These are phyloP conservation scores for Aurelia aurita DNA, from an alignment of 30 jellyfish, hydroid and myxozoan species.

Conservation along the genomic window DNA sequence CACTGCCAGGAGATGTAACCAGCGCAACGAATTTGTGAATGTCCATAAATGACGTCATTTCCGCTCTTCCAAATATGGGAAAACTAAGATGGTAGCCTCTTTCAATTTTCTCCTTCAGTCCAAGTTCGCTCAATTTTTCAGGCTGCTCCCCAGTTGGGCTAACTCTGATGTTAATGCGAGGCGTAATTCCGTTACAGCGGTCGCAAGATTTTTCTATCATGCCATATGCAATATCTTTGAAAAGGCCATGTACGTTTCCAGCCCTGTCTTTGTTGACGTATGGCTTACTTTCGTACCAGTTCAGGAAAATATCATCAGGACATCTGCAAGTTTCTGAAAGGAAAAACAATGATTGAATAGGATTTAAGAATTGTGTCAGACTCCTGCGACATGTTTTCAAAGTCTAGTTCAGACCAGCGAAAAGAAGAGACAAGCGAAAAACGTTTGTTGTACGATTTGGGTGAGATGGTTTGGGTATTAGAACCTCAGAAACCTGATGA, in stretches of 20 bases:
- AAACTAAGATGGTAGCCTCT: conserved; percentile 52
- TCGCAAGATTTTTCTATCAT: conserved; percentile 60
- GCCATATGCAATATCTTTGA: conserved; percentile 25
- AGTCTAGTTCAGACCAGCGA: too few relatives aligned
- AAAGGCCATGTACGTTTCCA: conserved; percentile 50
- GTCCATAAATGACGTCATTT: conserved; percentile 37
- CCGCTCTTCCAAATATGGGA: conserved; percentile 76
- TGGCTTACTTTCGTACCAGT: conserved; percentile 62
- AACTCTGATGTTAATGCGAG: conserved; percentile 25
- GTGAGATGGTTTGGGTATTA: too few relatives aligned
- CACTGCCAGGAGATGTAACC: conserved; percentile 73
- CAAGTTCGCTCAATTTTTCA: conserved; percentile 41
- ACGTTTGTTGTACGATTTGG: too few relatives aligned
- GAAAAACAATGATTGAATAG: neutral
- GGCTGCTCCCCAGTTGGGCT: conserved; percentile 66
- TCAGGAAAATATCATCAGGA: conserved; percentile 56
- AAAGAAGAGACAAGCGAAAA: too few relatives aligned
- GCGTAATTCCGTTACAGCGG: conserved; percentile 25
- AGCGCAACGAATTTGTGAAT: conserved; percentile 48
- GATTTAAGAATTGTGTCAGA: too few relatives aligned
- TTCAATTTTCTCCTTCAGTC: conserved; percentile 14
- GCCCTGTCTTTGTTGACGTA: conserved; percentile 25
- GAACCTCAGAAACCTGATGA: too few relatives aligned
- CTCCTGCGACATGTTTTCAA: too few relatives aligned
- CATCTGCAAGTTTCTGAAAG: conserved; percentile 80